These are phyloP conservation scores for Oasisia sp. DNA, from an alignment of 2,888 invertebrate genomes.

Conservation along the genomic window DNA sequence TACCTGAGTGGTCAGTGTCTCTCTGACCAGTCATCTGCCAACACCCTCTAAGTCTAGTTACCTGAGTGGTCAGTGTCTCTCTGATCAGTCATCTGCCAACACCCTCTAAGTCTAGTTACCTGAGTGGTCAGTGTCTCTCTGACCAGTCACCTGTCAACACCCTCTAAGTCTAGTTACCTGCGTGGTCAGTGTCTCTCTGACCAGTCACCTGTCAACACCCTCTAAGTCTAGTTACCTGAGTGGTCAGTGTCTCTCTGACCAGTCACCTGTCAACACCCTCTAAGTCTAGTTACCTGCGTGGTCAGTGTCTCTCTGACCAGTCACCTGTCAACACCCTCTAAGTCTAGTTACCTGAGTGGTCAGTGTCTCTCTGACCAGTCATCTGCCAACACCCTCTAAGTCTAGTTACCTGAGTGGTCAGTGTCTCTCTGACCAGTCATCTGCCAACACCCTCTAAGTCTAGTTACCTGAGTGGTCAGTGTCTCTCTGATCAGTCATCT, in stretches of 20 bases:
- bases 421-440: too few species aligned
- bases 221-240: too few species aligned
- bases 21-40: neutral
- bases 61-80: neutral
- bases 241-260: too few species aligned
- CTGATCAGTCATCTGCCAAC: neutral
- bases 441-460: too few species aligned
- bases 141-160: too few species aligned
- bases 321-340: neutral
- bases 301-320: neutral
- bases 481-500: too few species aligned
- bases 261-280: too few species aligned
- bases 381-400: neutral
- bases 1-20: neutral
- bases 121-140: too few species aligned
- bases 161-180: neutral
- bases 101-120: neutral
- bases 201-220: too few species aligned
- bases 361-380: too few species aligned
- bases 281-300: neutral
- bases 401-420: neutral
- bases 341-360: neutral
- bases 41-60: neutral
- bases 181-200: neutral
- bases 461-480: too few species aligned